These are phyloP conservation scores for Pristiophorus japonicus DNA, from an alignment of 2,113 vertebrate genomes.

Conservation along the genomic window DNA sequence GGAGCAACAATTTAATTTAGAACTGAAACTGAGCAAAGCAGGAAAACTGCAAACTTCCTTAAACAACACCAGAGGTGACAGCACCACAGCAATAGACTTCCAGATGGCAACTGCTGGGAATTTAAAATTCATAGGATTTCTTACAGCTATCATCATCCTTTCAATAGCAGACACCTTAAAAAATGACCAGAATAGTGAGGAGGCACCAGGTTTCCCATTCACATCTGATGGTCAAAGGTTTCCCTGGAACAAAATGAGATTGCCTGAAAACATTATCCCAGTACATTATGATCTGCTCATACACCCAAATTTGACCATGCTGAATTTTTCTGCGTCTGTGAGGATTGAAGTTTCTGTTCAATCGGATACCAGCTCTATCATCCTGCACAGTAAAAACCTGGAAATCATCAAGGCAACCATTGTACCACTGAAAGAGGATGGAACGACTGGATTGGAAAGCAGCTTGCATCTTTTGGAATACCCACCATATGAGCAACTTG, in stretches of 20 bases:
- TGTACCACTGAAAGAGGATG: slow-evolving; percentile 42
- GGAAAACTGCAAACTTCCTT: not conserved
- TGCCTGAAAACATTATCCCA: slow-evolving; percentile 63
- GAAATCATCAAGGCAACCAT: slow-evolving; percentile 55
- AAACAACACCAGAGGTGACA: not conserved
- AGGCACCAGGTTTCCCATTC: slow-evolving; percentile 39
- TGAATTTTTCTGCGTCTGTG: slow-evolving; percentile 61
- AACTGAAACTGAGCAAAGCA: not conserved
- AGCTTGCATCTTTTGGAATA: slow-evolving; percentile 60
- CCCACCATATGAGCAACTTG: slow-evolving; percentile 63
- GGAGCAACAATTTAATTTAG: not conserved
- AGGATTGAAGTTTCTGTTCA: slow-evolving; percentile 60
- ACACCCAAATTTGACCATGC: slow-evolving; percentile 75
- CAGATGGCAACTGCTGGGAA: not conserved
- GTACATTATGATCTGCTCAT: slow-evolving; percentile 70
- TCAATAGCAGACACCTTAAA: not conserved
- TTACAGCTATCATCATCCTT: not conserved
- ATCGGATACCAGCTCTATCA: slow-evolving; percentile 56
- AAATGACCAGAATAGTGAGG: not conserved
- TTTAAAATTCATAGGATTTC: not conserved
- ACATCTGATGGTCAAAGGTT: slow-evolving; percentile 58
- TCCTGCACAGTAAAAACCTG: slow-evolving; percentile 73
- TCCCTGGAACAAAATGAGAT: slow-evolving; percentile 73
- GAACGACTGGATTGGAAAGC: not conserved
- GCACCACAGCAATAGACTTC: not conserved